Percentiles rank a stretch among this genome's conserved stretches.
These are phyloP conservation scores for Sebastes baramenuke DNA, from an alignment of 2,797 vertebrate genomes.

Conservation along the genomic window DNA sequence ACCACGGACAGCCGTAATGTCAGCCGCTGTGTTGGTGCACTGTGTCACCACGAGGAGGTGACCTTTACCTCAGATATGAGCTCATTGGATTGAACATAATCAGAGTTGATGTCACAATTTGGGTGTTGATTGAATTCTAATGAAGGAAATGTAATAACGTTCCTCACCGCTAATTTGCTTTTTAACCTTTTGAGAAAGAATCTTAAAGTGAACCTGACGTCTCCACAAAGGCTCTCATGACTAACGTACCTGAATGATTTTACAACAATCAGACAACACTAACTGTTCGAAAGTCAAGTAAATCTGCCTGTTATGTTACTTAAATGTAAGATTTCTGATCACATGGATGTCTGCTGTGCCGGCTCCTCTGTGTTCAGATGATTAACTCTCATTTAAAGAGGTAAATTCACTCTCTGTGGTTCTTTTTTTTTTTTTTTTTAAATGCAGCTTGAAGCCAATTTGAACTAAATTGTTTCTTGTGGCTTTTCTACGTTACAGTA, in stretches of 20 bases:
- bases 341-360: too few relatives aligned
- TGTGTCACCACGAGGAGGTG: neutral
- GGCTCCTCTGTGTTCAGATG: too few relatives aligned
- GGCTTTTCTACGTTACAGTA: neutral
- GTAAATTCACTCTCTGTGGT: neutral
- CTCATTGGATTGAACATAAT: slow-evolving; percentile 29
- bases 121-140: slow-evolving; percentile 45
- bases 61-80: slow-evolving; percentile 43
- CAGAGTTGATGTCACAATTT: slow-evolving; percentile 32
- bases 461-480: slow-evolving; percentile 24
- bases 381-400: neutral
- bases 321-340: too few relatives aligned
- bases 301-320: neutral
- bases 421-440: neutral
- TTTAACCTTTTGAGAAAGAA: slow-evolving; percentile 41
- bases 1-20: neutral
- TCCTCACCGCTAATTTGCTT: slow-evolving; percentile 30
- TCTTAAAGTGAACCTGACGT: slow-evolving; percentile 14
- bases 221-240: neutral
- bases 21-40: neutral
- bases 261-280: neutral
- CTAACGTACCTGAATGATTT: neutral
- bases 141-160: slow-evolving; percentile 47
- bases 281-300: neutral
- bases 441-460: slow-evolving; percentile 4